Evolutionary conservation across 2,113 vertebrate species (phyloP), one percentile per base, ranked within the genome.

Genomic region (Macroglossus sobrinus): DNA sequence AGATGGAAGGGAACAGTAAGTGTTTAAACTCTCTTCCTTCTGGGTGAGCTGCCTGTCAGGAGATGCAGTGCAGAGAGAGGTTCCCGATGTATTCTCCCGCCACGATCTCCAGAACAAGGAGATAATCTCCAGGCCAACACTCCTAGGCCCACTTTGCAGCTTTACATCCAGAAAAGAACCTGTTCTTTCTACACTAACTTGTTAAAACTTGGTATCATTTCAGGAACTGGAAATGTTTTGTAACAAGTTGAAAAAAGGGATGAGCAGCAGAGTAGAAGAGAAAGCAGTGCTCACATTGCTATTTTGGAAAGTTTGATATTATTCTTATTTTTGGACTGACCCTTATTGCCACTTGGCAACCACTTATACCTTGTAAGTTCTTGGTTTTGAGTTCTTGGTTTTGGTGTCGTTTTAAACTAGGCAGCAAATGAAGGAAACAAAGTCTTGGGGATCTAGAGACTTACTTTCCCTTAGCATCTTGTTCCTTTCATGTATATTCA

Each of bases 401-500:
- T 90, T 14, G 75, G 26, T 93, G 33, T 12, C 71, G n/a, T 53
- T 89, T 93, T 86, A 85, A 91, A 89, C 7, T 16, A 93, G 26
- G 40, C 26, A 84, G 50, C 75, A 78, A 66, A 18, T 63, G 19
- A 92, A 78, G 18, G 47, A 85, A 91, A 78, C 10, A 68, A 94
- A 88, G 28, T 89, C 53, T 66, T 40, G 7, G 26, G 53, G 75
- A 94, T 84, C 97, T 84, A 92, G 53, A 94, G 71, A 85, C 47
- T 92, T 85, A 13, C 30, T 13, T 24, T 88, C 80, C 45, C 71
- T 90, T 38, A 85, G 30, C 40, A 92, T 74, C 7, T 22, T 14
- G 50, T 45, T 92, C n/a, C 59, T 90, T 86, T 97, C 91, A 94
- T 96, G 88, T 93, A 96, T 95, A 95, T 97, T 95, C 92, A 81